Conservation (phyloP, 2,888 invertebrate species). For the Drosophila conformis region DNA sequence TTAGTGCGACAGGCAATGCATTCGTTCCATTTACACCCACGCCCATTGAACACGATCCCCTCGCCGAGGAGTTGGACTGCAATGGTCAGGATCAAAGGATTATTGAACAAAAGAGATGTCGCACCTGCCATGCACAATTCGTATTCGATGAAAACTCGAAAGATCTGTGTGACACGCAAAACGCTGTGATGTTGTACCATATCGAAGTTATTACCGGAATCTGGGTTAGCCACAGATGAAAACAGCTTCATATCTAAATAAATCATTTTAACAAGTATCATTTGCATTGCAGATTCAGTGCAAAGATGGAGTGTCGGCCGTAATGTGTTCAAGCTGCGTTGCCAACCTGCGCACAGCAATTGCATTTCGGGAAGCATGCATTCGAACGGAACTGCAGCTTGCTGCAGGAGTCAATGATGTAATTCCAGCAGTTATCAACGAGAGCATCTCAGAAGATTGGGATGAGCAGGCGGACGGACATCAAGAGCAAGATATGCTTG, state of each 20-base stretch:
- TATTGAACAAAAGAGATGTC: conserved; percentile 38
- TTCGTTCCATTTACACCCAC: conserved; percentile 28
- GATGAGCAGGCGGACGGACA: background rate
- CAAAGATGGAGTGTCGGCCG: conserved; percentile 11
- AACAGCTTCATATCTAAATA: background rate
- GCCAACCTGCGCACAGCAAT: conserved; percentile 46
- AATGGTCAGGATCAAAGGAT: background rate
- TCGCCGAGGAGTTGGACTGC: conserved; percentile 23
- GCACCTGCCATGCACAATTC: conserved; percentile 47
- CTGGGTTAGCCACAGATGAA: conserved; percentile 46
- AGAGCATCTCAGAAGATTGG: background rate
- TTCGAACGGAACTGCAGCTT: conserved; percentile 50
- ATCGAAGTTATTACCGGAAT: conserved; percentile 72
- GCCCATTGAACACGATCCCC: conserved; percentile 47
- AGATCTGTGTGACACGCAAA: conserved; percentile 47
- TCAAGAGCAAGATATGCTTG: background rate
- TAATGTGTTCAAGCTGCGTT: conserved; percentile 53
- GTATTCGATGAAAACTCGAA: conserved; percentile 30
- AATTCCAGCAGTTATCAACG: conserved; percentile 7
- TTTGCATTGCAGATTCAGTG: conserved; percentile 42
- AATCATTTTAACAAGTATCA: background rate
- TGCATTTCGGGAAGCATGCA: conserved; percentile 58
- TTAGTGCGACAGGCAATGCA: conserved; percentile 46
- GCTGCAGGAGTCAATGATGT: background rate
- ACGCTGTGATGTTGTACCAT: conserved; percentile 59